Evolutionary conservation across 1,140 invertebrate species (phyloP).

Genomic region (Zaprionus ornatus): DNA sequence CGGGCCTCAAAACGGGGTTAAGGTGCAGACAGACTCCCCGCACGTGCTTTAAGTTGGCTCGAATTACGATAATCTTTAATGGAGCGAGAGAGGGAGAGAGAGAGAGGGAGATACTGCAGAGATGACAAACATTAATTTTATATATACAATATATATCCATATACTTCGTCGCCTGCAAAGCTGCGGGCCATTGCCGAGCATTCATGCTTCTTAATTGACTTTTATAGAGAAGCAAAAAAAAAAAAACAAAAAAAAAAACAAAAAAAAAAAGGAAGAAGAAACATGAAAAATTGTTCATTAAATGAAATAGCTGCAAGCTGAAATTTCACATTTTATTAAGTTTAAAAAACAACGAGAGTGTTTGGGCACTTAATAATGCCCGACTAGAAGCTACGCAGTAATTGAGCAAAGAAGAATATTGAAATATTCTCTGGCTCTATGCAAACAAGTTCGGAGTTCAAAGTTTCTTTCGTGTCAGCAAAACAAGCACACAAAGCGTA

Average conservation of each 20-base stretch:
- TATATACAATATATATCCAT: not conserved
- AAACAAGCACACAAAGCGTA: not conserved
- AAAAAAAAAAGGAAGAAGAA: constrained; percentile 5
- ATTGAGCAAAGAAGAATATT: not conserved
- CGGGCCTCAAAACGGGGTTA: not conserved
- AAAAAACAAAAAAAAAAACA: not conserved
- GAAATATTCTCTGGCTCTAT: not conserved
- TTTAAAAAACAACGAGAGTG: not conserved
- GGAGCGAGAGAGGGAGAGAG: not conserved
- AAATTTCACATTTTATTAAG: constrained; percentile 24
- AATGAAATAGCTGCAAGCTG: constrained; percentile 47
- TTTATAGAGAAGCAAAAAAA: constrained; percentile 29
- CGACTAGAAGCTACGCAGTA: constrained; percentile 23
- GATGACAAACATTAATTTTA: constrained; percentile 1
- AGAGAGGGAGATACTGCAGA: not conserved
- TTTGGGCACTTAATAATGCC: not conserved
- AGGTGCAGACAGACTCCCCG: not conserved
- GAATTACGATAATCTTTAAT: not conserved
- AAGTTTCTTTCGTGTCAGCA: not conserved
- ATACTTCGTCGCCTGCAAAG: not conserved
- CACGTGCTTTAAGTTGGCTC: not conserved
- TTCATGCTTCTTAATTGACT: constrained; percentile 34
- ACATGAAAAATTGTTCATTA: constrained; percentile 25
- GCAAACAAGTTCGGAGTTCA: not conserved
- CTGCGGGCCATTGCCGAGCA: constrained; percentile 3